Evolutionary conservation across 1,140 invertebrate species (phyloP), one percentile per base, ranked within the genome.

Genomic region (Drosophila neocordata): DNA sequence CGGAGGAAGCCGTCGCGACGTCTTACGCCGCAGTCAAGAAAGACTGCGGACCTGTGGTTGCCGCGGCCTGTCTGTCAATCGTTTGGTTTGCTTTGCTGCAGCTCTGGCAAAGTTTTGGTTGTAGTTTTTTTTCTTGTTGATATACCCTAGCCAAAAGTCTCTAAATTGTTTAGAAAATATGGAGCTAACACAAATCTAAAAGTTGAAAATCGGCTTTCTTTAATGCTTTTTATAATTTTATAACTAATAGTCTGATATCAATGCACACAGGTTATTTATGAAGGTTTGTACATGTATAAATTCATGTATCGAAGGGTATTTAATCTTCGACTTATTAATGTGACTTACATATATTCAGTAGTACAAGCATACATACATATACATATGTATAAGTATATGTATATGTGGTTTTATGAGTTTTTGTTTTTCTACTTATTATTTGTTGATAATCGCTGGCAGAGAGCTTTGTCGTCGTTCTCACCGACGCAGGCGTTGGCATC

Each of bases 31-130:
- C 38, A 44, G 13, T 44, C 38, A 5, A 6, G 7, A 8, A 7
- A 11, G n/a, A 51, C 60, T 62, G 24, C 31, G 15, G n/a, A 71
- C 67, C 73, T 77, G 75, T 67, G 72, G 75, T 77, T 75, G 59
- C 73, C 75, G 75, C 56, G 65, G 74, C 74, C 65, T 77, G 74
- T 77, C 73, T 73, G 73, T 73, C 72, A 63, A 18, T 48, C 41
- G 6, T 4, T 48, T 38, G 61, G 48, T 76, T 69, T 73, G 70
- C 73, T 69, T 69, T 69, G 34, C 53, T 73, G 15, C 41, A 48
- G 41, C 41, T 18, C 56, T 73, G 55, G 60, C 69, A 55, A 53
- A 51, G 22, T 56, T 27, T 34, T 57, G 15, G 27, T 69, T 76
- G 11, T 41, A 18, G 18, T 22, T 20, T 58, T 8, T 38, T 15